Evolutionary conservation across 2,113 vertebrate genomes (phyloP).

Genomic region (Hyaena hyaena): DNA sequence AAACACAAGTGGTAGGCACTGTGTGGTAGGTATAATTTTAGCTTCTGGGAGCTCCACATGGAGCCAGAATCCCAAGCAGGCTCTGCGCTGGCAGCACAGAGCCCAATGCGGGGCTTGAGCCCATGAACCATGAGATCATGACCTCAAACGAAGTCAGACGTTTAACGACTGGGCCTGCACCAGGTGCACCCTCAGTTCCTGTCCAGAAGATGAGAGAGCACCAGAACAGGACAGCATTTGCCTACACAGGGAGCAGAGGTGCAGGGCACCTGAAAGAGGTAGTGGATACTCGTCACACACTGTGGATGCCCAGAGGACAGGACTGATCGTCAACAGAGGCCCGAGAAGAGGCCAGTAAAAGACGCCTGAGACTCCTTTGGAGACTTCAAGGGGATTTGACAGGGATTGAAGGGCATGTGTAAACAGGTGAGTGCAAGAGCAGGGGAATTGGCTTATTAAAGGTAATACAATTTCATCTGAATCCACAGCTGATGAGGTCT

Average conservation of each 20-base stretch:
- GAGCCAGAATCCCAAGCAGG: background rate
- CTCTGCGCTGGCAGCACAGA: too few species aligned
- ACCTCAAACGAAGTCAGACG: too few species aligned
- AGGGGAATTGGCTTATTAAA: background rate
- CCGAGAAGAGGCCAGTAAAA: accelerated
- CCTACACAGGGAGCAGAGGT: background rate
- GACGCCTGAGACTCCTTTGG: background rate
- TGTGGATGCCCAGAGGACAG: background rate
- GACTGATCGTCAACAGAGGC: background rate
- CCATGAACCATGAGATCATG: too few species aligned
- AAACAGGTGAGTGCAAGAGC: background rate
- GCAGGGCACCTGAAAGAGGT: background rate
- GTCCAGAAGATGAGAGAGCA: background rate
- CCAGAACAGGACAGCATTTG: background rate
- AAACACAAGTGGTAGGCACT: background rate
- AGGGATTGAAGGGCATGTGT: background rate
- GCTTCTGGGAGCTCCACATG: background rate
- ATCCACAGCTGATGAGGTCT: background rate
- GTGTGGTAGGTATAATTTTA: background rate
- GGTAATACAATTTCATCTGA: background rate
- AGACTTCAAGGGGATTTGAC: background rate
- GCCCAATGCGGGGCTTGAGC: too few species aligned
- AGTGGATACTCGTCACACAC: background rate
- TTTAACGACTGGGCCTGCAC: too few species aligned
- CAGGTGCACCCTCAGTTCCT: background rate